Base-by-base conservation (phyloP, 2,797 vertebrate genomes). In the Sebastes itinus region DNA sequence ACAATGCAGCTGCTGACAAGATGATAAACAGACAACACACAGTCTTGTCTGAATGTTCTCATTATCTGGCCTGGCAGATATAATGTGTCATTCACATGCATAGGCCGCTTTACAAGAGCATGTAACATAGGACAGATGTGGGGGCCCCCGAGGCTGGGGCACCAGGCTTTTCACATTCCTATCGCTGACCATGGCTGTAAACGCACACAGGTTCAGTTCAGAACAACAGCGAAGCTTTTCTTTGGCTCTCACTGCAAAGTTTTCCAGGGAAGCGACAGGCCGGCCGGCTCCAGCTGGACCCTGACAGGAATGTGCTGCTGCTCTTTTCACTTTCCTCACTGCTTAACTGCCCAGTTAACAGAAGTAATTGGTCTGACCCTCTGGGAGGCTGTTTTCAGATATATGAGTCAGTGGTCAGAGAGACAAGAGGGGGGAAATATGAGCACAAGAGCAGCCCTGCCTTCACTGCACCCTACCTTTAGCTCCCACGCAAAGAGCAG, bases 121-220 rank as follows among this genome's bases (percentile, higher is more conserved):
- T 89, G 64, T 94, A 94, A 94, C 78, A 77, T 73, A 46, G 81
- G 84, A 86, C 92, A 94, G 88, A 93, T 93, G 92, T 90, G 81
- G 86, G 76, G 83, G 84, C 78, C 90, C 84, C 83, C 6, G 13
- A 64, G 81, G 80, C 82, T 46, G 68, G 7, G 38, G 81, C 82
- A 85, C 83, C 85, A 87, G 76, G 80, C 78, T 78, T 81, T 67
- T 64, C 84, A 92, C 92, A 94, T 94, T 94, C 93, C 88, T 87
- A 77, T 46, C 60, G 52, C 80, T 87, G 87, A 86, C 90, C 89
- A 71, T 12, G 71, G 81, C 80, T 79, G 83, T 92, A 91, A 92
- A 92, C 65, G 56, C 71, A 78, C 68, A 80, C 76, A 89, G 75
- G 84, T 86, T 85, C 78, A 42, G 78, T 86, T 85, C 78, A 42